Percentiles rank a stretch among this genome's conserved stretches.
phyloP scores from a whole-genome alignment of 2,888 invertebrate species.

The Rotaria macrura region DNA sequence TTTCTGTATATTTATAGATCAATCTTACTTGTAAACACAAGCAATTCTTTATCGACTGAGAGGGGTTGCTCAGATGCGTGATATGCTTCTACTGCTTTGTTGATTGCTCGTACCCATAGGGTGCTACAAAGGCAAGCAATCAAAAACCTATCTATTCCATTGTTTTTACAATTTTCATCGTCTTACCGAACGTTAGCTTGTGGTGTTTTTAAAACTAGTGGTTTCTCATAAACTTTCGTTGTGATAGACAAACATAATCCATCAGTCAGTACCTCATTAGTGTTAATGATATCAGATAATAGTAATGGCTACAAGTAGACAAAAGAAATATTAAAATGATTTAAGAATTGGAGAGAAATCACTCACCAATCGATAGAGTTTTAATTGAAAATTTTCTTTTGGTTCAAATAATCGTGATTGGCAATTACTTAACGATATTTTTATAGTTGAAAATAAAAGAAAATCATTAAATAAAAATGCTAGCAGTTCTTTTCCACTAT shows the following conservation, averaged over 20 bases:
- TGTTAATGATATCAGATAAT: not conserved
- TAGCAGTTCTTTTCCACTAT: no score
- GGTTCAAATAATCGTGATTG: slow-evolving; percentile 1
- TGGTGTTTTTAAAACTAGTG: not conserved
- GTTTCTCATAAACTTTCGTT: not conserved
- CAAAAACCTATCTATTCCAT: not conserved
- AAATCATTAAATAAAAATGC: no score
- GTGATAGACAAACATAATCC: not conserved
- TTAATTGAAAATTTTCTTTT: not conserved
- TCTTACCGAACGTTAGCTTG: not conserved
- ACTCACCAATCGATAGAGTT: not conserved
- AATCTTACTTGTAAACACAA: not conserved
- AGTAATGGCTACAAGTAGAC: not conserved
- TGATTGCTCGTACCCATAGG: not conserved
- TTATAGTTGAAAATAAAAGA: slow-evolving; percentile 51
- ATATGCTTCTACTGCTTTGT: not conserved
- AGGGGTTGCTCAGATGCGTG: not conserved
- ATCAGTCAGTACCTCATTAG: not conserved
- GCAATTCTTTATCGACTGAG: not conserved
- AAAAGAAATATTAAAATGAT: not conserved
- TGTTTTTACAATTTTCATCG: no score
- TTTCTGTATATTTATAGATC: not conserved
- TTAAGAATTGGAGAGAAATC: no score
- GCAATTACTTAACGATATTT: not conserved
- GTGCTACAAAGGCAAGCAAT: not conserved